A percentile compares a stretch with the other conserved stretches of the same genome.
Evolutionary conservation across 1,140 invertebrate species (phyloP).

Genomic region (Drosophila truncata): DNA sequence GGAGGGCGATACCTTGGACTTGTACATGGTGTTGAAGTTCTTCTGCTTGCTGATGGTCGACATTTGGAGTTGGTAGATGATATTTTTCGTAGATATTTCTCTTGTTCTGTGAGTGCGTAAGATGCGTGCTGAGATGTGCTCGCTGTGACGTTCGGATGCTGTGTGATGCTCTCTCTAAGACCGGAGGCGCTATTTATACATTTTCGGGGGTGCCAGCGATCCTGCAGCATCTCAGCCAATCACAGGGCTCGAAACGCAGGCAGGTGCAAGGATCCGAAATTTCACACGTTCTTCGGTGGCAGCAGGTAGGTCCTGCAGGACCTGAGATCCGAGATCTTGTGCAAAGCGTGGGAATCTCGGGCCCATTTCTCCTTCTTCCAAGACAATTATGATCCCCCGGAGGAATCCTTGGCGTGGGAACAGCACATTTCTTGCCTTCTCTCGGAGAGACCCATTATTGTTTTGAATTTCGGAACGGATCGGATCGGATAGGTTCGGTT

Average conservation of each 20-base stretch:
- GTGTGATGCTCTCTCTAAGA: constrained; percentile 59
- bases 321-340: constrained; percentile 44
- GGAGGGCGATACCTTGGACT: constrained; percentile 79
- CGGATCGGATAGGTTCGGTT: constrained; percentile 5
- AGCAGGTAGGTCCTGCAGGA: constrained; percentile 68
- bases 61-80: constrained; percentile 35
- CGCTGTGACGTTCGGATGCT: constrained; percentile 43
- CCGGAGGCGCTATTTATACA: constrained; percentile 72
- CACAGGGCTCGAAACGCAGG: constrained; percentile 32
- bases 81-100: constrained; percentile 19
- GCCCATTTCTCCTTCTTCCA: constrained; percentile 36
- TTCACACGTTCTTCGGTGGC: constrained; percentile 72
- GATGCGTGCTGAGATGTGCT: constrained; percentile 48
- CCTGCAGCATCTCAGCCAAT: constrained; percentile 76
- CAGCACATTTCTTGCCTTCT: constrained; percentile 37
- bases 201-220: constrained; percentile 24
- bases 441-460: constrained; percentile 38
- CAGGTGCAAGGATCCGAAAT: constrained; percentile 71
- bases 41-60: constrained; percentile 63
- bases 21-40: constrained; percentile 64
- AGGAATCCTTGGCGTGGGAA: constrained; percentile 64
- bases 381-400: constrained; percentile 58
- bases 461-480: constrained; percentile 18
- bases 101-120: constrained; percentile 15
- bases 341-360: constrained; percentile 76